Evolutionary conservation across 2,113 vertebrate genomes (phyloP), one percentile per base, ranked within the genome.

Genomic region (Symphodus melops): DNA sequence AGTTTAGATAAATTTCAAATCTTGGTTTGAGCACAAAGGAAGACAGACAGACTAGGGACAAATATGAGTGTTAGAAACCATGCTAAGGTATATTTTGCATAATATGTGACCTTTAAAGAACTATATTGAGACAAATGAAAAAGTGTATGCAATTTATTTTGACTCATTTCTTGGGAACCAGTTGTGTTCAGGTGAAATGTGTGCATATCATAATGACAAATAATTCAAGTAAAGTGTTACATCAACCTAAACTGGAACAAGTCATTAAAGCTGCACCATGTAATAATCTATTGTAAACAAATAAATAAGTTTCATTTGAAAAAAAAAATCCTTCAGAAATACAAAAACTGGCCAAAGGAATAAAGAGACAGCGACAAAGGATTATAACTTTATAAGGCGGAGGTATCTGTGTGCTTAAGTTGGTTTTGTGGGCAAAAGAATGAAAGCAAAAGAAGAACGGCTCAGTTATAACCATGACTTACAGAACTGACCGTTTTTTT

Each of bases 321-420:
- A 83, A 81, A 66, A 66, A 59, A 79, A 86, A 81, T 93, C 91
- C 90, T 92, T 93, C 87, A 90, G 84, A 86, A 85, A 69, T 67
- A 86, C 72, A 84, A 77, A 82, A 88, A 86, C 70, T 85, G 78
- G 75, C 83, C 83, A 74, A 86, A 81, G 51, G 81, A 86, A 65
- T 71, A 75, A 80, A 90, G 36, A 77, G 71, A 85, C 58, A 79
- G 77, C 79, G 85, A 81, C 73, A 88, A 84, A 33, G 28, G 28
- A 33, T 33, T 33, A 33, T 33, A 33, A 82, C 39, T 16, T 71
- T 49, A 80, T 48, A 67, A 72, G 56, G 82, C 66, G 87, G 92
- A 94, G 91, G 91, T 93, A 92, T 92, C 71, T 82, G 70, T 82
- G 85, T 88, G 88, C 68, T 84, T 87, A 48, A 49, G 72, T 70